Evolutionary conservation across 92 coral and sea anemone species (phyloP), one percentile per base, ranked within the genome.

Genomic region (Palythoa heliodiscus): DNA sequence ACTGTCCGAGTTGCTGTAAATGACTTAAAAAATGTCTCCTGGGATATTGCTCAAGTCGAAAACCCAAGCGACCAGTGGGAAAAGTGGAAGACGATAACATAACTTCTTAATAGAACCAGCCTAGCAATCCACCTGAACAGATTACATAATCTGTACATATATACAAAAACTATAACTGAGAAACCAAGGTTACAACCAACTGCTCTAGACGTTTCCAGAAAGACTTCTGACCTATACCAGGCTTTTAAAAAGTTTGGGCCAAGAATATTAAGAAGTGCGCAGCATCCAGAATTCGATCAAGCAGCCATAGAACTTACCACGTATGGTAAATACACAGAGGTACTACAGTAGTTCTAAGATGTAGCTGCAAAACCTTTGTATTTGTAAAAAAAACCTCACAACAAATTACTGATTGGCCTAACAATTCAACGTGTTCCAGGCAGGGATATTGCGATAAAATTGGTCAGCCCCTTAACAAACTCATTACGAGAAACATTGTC

Each of bases 1-100:
- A 75, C 75, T 37, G 82, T 82, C 53, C 25, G 37, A 39, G 67
- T 83, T 50, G 81, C 87, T 40, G 86, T n/a, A n/a, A n/a, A n/a
- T n/a, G n/a, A n/a, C n/a, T n/a, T n/a, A n/a, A n/a, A n/a, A n/a
- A n/a, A n/a, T n/a, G n/a, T n/a, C n/a, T n/a, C n/a, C n/a, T n/a
- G n/a, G n/a, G n/a, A n/a, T n/a, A n/a, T n/a, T n/a, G n/a, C n/a
- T n/a, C n/a, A n/a, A n/a, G n/a, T n/a, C n/a, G n/a, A n/a, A n/a
- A n/a, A n/a, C n/a, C n/a, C n/a, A n/a, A n/a, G n/a, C n/a, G n/a
- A n/a, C n/a, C n/a, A n/a, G n/a, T n/a, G n/a, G n/a, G n/a, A n/a
- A n/a, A n/a, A n/a, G n/a, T n/a, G n/a, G n/a, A n/a, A n/a, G 25
- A 72, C 24, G 76, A 89, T 75, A n/a, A 37, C 76, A 35, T 19